phyloP scores from a whole-genome alignment of 2,797 vertebrate species.

The Meda fulgida region DNA sequence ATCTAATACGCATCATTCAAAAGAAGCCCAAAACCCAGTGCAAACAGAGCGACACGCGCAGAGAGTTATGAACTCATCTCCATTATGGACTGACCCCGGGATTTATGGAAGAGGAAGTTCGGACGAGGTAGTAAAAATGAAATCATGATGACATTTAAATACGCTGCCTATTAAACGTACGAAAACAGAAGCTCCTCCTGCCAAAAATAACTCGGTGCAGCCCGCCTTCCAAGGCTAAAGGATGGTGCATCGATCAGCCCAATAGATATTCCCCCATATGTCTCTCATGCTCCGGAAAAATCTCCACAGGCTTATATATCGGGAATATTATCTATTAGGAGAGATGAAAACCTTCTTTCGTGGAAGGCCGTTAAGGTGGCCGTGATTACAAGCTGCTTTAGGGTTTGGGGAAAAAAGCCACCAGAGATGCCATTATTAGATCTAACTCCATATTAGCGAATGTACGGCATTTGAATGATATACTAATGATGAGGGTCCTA shows the following conservation, averaged over 20 bases:
- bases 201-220: slow-evolving; percentile 70
- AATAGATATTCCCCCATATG: slow-evolving; percentile 72
- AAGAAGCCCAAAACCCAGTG: slow-evolving; percentile 41
- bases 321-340: slow-evolving; percentile 64
- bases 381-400: slow-evolving; percentile 46
- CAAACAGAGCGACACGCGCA: slow-evolving; percentile 69
- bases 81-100: slow-evolving; percentile 68
- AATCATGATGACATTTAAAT: slow-evolving; percentile 76
- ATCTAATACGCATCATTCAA: slow-evolving; percentile 35
- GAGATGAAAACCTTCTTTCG: slow-evolving; percentile 65
- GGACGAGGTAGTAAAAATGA: slow-evolving; percentile 72
- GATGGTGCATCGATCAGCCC: slow-evolving; percentile 68
- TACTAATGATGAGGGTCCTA: slow-evolving; percentile 75
- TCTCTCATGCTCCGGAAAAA: slow-evolving; percentile 68
- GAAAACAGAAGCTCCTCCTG: slow-evolving; percentile 70
- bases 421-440: slow-evolving; percentile 58
- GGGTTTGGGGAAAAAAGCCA: slow-evolving; percentile 43
- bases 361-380: slow-evolving; percentile 54
- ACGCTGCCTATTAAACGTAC: slow-evolving; percentile 68
- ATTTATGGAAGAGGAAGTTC: slow-evolving; percentile 69
- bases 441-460: slow-evolving; percentile 59
- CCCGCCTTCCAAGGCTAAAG: slow-evolving; percentile 65
- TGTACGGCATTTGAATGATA: slow-evolving; percentile 71
- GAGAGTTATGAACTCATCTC: slow-evolving; percentile 74
- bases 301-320: slow-evolving; percentile 50